Conservation (phyloP, 92 coral and sea anemone genomes). For the Zoanthus solanderi region DNA sequence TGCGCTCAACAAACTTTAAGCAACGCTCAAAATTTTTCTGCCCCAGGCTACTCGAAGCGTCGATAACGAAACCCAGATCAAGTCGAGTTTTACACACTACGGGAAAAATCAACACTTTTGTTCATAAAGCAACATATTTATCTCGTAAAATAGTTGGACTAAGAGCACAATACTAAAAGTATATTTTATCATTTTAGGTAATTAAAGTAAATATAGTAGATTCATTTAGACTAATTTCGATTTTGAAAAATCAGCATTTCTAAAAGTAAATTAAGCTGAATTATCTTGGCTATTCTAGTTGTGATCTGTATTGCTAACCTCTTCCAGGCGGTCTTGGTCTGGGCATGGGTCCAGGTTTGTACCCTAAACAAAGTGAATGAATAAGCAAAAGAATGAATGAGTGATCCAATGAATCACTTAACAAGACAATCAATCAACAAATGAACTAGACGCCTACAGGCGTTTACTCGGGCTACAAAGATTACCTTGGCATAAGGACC, state of each 20-base stretch:
- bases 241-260: too few species aligned
- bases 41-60: conserved; percentile 30
- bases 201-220: too few species aligned
- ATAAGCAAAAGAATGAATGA: neutral
- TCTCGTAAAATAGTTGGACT: too few species aligned
- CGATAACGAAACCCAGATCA: conserved; percentile 31
- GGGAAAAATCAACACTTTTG: neutral
- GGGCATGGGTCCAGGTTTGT: conserved; percentile 16
- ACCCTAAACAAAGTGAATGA: neutral
- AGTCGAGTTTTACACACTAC: conserved; percentile 37
- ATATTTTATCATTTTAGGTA: too few species aligned
- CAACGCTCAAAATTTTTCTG: conserved; percentile 20
- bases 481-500: too few species aligned
- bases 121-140: neutral
- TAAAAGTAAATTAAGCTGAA: too few species aligned
- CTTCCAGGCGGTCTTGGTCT: conserved; percentile 36
- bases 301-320: neutral
- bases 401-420: neutral
- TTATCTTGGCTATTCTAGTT: too few species aligned
- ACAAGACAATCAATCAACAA: neutral
- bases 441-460: too few species aligned
- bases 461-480: too few species aligned
- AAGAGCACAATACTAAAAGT: neutral
- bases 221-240: too few species aligned
- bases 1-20: conserved; percentile 13